Percentiles rank a stretch among this genome's conserved stretches.
These are phyloP conservation scores for Manis pentadactyla DNA, from an alignment of 2,797 vertebrate genomes.

Conservation along the genomic window DNA sequence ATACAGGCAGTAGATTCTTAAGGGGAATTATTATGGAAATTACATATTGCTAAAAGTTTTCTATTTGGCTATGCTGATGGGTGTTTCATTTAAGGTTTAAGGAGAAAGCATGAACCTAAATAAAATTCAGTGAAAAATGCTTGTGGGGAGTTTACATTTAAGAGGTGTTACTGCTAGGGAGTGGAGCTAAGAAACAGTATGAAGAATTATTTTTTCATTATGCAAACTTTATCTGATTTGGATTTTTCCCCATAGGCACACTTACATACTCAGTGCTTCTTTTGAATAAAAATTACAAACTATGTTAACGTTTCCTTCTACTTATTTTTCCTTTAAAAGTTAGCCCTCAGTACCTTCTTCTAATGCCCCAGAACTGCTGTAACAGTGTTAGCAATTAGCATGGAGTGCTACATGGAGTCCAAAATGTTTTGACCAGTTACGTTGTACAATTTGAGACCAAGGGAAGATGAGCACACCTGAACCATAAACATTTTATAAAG, in stretches of 20 bases:
- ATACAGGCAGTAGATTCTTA: neutral
- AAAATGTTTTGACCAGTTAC: neutral
- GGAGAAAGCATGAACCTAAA: neutral
- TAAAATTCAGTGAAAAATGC: neutral
- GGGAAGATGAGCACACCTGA: neutral
- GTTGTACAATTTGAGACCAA: neutral
- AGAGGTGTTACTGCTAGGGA: neutral
- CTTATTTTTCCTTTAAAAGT: conserved; percentile 23
- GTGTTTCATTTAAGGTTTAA: neutral
- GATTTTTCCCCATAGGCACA: neutral
- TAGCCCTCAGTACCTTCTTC: neutral
- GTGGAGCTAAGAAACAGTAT: neutral
- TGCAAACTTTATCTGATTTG: neutral
- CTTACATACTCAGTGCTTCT: neutral
- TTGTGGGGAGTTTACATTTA: neutral
- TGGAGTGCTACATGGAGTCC: neutral
- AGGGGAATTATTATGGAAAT: neutral
- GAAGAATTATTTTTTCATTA: neutral
- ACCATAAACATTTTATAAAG: neutral
- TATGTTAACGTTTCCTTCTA: neutral
- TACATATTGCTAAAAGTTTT: neutral
- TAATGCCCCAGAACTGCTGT: neutral
- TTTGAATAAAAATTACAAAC: conserved; percentile 9
- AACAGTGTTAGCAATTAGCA: neutral
- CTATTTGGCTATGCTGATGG: neutral